Evolutionary conservation across 2,888 invertebrate species (phyloP).

Genomic region (Athalia cordata): DNA sequence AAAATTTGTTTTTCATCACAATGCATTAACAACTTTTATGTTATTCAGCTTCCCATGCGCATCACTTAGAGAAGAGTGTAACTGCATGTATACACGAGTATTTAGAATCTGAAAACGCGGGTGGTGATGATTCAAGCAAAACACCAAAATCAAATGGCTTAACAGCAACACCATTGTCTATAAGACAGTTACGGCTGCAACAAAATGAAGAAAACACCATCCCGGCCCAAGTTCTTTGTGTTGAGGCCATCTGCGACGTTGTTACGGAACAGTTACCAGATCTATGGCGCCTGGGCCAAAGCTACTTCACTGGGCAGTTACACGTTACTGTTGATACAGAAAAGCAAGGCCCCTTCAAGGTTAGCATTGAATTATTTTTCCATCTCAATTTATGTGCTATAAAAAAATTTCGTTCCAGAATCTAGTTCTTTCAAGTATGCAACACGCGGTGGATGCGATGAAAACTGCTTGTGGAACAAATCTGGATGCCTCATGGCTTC

Average conservation of each 20-base stretch:
- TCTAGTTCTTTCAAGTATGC: conserved; percentile 71
- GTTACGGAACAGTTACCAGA: conserved; percentile 89
- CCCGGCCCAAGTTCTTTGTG: conserved; percentile 84
- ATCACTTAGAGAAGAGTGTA: conserved; percentile 68
- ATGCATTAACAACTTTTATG: not conserved
- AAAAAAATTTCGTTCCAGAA: conserved; percentile 56
- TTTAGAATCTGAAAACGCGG: conserved; percentile 58
- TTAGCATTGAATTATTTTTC: conserved; percentile 60
- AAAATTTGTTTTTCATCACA: not conserved
- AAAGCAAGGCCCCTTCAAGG: conserved; percentile 87
- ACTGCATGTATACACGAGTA: conserved; percentile 64
- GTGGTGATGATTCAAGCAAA: conserved; percentile 60
- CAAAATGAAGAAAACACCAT: conserved; percentile 71
- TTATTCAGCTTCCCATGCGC: conserved; percentile 67
- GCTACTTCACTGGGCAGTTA: conserved; percentile 93
- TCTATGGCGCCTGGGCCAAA: conserved; percentile 95
- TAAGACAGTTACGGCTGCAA: conserved; percentile 60
- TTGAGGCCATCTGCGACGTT: conserved; percentile 86
- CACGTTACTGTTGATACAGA: conserved; percentile 83
- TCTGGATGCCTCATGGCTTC: conserved; percentile 79
- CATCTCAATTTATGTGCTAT: not conserved
- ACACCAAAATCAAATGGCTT: conserved; percentile 58
- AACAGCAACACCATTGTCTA: conserved; percentile 55
- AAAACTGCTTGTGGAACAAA: conserved; percentile 65
- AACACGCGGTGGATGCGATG: conserved; percentile 76